Conservation (phyloP, 2,797 vertebrate species). For the Molossus molossus region DNA sequence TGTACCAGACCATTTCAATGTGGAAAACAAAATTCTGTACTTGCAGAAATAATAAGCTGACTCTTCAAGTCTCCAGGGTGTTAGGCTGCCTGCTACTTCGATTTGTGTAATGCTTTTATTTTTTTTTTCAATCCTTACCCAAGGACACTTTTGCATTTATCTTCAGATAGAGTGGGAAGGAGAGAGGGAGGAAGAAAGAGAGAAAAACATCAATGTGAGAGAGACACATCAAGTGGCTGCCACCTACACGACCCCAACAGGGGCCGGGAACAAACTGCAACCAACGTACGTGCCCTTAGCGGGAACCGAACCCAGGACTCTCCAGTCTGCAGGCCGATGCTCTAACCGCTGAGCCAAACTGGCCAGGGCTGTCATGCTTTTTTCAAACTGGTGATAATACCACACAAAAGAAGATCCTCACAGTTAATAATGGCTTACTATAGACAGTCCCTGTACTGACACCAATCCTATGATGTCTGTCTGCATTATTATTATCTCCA, state of each 20-base stretch:
- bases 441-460: not conserved
- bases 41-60: conserved; percentile 69
- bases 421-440: conserved; percentile 19
- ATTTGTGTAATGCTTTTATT: not conserved
- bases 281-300: no score
- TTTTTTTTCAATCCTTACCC: no score
- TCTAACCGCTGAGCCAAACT: no score
- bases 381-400: conserved; percentile 16
- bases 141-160: no score
- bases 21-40: conserved; percentile 56
- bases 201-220: no score
- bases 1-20: not conserved
- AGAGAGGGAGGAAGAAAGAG: no score
- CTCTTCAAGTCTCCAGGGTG: not conserved
- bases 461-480: not conserved
- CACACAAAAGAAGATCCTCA: not conserved
- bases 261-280: no score
- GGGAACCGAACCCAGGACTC: no score
- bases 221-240: no score
- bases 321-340: no score
- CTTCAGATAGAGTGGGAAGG: no score
- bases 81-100: conserved; percentile 29
- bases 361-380: not conserved
- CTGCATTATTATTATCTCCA: conserved; percentile 5
- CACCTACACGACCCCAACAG: no score